Base-by-base conservation (phyloP, 2,888 invertebrate species). In the Glaucopsyche alexis region DNA sequence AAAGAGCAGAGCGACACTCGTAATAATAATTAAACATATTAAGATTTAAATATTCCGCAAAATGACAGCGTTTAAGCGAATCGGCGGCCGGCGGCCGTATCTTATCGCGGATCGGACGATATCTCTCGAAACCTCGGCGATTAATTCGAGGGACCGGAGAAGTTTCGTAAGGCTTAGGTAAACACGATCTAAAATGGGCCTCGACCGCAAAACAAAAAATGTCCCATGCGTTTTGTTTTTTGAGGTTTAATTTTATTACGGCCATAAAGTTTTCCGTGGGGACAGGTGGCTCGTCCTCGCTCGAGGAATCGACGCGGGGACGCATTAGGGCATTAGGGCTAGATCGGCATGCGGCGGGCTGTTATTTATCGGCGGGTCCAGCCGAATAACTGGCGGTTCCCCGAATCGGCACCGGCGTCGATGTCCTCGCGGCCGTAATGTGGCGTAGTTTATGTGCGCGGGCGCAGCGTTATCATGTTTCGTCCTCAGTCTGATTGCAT, bases 91-190 rank as follows among this genome's bases (percentile, higher is more conserved):
- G 29, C 82, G 82, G 82, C 83, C 79, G 74, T 82, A 81, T 82
- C 84, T 90, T 91, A 91, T 92, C 91, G 85, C 80, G 72, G 84
- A 91, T 91, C 91, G 83, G 81, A 82, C 85, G 84, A 89, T 90
- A 91, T 90, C 89, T 91, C 88, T 87, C 83, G 83, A 82, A 84
- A 89, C 87, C 84, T 88, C 83, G 83, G 88, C 89, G 87, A 91
- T 91, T 92, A 91, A 93, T 92, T 91, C 87, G 84, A 84, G 83
- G 81, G 85, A 82, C 82, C 87, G 84, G 85, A 84, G 85, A 87
- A 87, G 89, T 92, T 87, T 89, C 88, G 88, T 91, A 92, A 91
- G 91, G 91, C 86, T 93, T 91, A 91, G 92, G 91, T 92, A 92
- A 92, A 93, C 91, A 93, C 89, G 84, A 84, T 88, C 90, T 87